Percentiles rank a stretch among this genome's conserved stretches.
Evolutionary conservation across 2,113 vertebrate species (phyloP).

Genomic region (Ctenodactylus gundi): DNA sequence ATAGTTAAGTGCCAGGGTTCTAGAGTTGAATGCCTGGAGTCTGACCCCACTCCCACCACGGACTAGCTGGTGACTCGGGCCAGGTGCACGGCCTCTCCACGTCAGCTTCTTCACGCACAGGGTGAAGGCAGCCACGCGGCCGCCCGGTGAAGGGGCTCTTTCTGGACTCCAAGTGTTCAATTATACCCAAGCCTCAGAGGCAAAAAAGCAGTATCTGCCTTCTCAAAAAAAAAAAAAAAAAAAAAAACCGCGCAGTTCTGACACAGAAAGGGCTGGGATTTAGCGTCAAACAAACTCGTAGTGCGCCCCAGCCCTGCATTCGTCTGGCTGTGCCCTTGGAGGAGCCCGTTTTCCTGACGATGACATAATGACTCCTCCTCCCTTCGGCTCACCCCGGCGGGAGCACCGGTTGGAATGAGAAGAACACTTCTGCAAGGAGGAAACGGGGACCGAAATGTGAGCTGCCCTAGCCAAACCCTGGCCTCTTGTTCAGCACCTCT

Average conservation of each 20-base stretch:
- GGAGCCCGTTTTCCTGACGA: rapidly evolving
- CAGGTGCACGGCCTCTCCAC: background rate
- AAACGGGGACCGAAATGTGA: conserved; percentile 1
- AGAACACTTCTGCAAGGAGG: conserved; percentile 41
- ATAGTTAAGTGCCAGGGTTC: background rate
- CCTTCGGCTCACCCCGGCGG: background rate
- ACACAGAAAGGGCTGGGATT: background rate
- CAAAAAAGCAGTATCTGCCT: background rate
- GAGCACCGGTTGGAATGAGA: background rate
- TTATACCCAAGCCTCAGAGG: too few relatives aligned
- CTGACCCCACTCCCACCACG: background rate
- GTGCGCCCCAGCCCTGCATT: background rate
- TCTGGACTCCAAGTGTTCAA: background rate
- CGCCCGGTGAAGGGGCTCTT: background rate
- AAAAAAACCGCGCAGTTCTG: too few relatives aligned
- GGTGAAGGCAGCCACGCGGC: background rate
- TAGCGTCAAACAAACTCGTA: background rate
- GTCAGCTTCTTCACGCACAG: background rate
- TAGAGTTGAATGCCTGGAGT: background rate
- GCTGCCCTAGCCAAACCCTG: conserved; percentile 31
- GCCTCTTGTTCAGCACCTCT: too few relatives aligned
- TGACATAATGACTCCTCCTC: conserved; percentile 28
- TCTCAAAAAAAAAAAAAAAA: background rate
- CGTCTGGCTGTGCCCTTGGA: background rate
- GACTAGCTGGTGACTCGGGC: background rate